Conservation (phyloP, 37 sponge, comb jelly and placozoan genomes). For the Cliona cf. orientalis region DNA sequence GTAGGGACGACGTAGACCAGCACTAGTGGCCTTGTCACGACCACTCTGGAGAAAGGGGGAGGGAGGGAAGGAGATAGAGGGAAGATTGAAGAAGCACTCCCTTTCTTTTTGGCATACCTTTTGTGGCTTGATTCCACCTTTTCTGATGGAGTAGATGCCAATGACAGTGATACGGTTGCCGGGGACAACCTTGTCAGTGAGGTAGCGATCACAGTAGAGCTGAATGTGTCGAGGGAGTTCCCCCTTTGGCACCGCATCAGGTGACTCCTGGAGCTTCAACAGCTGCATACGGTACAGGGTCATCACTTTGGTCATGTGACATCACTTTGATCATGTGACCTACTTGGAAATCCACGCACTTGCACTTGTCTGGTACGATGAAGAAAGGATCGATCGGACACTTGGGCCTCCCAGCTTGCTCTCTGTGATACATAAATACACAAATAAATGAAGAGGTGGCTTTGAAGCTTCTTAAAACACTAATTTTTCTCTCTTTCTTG, state of each 20-base stretch:
- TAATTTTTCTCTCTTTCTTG: neutral
- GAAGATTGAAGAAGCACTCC: no score
- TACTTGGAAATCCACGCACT: slow-evolving; percentile 98
- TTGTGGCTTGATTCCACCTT: slow-evolving; percentile 50
- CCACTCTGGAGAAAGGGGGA: neutral
- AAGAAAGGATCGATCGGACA: slow-evolving; percentile 97
- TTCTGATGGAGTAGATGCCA: slow-evolving; percentile 97
- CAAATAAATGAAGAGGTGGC: neutral
- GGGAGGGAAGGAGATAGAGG: neutral
- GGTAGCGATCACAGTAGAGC: slow-evolving; percentile 89
- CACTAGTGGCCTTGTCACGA: slow-evolving; percentile 67
- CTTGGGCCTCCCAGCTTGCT: slow-evolving; percentile 84
- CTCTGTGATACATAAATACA: slow-evolving; percentile 28
- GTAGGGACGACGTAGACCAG: slow-evolving; percentile 95
- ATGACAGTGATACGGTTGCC: slow-evolving; percentile 94
- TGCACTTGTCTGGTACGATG: slow-evolving; percentile 99
- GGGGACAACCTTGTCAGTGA: slow-evolving; percentile 93
- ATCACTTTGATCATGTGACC: neutral
- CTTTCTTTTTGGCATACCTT: slow-evolving; percentile 52
- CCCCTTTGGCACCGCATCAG: slow-evolving; percentile 97
- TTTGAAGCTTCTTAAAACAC: neutral
- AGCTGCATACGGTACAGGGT: slow-evolving; percentile 38
- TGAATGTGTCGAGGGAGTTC: slow-evolving; percentile 99
- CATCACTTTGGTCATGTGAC: neutral
- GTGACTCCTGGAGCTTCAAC: slow-evolving; percentile 97